Percentiles rank a stretch among this genome's conserved stretches.
Evolutionary conservation across 2,113 vertebrate species (phyloP).

Genomic region (Larimichthys polyactis): DNA sequence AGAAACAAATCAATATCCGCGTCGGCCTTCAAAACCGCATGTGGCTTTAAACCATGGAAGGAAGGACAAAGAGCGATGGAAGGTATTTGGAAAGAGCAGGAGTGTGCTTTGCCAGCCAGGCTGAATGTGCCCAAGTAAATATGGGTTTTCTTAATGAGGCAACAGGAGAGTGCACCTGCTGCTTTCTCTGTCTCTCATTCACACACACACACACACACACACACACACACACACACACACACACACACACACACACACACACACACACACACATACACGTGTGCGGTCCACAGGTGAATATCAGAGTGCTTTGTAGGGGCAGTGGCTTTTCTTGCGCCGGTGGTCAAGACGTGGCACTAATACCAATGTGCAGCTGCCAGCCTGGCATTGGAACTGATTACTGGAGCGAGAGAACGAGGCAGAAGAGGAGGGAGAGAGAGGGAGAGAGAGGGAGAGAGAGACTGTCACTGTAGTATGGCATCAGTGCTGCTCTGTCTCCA

Average conservation of each 20-base stretch:
- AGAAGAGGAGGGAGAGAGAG: not conserved
- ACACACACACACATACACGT: not conserved
- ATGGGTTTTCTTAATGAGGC: constrained; percentile 76
- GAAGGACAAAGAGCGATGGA: constrained; percentile 13
- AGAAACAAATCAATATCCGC: constrained; percentile 12
- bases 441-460: not conserved
- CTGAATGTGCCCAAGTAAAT: constrained; percentile 65
- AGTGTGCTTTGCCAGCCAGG: constrained; percentile 50
- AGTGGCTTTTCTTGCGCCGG: constrained; percentile 22
- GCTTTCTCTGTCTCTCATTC: not conserved
- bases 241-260: not conserved
- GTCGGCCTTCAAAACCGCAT: not conserved
- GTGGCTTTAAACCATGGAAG: constrained; percentile 25
- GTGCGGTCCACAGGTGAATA: constrained; percentile 53
- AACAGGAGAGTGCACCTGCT: constrained; percentile 59
- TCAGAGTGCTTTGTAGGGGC: constrained; percentile 21
- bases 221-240: not conserved
- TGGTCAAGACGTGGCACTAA: constrained; percentile 63
- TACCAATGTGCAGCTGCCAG: constrained; percentile 75
- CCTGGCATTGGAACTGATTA: constrained; percentile 30
- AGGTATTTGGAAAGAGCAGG: constrained; percentile 49
- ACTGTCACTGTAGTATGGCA: constrained; percentile 1
- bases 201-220: constrained; percentile 1
- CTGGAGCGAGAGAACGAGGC: constrained; percentile 21
- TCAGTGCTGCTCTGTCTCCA: constrained; percentile 34